A percentile compares a stretch with the other conserved stretches of the same genome.
Conservation (phyloP, 2,797 vertebrate genomes). For the Distichodus sexfasciatus region DNA sequence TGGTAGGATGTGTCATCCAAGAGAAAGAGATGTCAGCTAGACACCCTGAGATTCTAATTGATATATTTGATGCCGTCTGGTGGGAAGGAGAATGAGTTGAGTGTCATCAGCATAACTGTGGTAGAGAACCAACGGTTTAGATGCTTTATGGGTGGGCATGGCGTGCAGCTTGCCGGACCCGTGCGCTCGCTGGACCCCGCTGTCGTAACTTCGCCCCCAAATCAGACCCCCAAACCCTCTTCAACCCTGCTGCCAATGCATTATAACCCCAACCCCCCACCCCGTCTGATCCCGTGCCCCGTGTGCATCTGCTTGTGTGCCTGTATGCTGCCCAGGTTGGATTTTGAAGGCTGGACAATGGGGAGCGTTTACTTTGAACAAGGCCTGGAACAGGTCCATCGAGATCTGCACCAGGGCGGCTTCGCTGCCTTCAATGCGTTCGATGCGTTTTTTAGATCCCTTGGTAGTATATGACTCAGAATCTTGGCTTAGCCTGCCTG, state of each 20-base stretch:
- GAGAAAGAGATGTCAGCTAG: too few species aligned
- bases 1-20: too few species aligned
- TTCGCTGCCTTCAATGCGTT: slow-evolving; percentile 93
- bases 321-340: slow-evolving; percentile 84
- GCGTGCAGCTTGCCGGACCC: too few species aligned
- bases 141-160: too few species aligned
- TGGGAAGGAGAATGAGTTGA: too few species aligned
- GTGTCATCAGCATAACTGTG: too few species aligned
- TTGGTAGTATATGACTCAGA: slow-evolving; percentile 86
- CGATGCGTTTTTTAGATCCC: slow-evolving; percentile 91
- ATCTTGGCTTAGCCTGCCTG: slow-evolving; percentile 54
- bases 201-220: slow-evolving; percentile 61
- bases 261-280: too few species aligned
- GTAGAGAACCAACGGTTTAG: too few species aligned
- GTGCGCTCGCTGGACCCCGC: too few species aligned
- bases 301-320: slow-evolving; percentile 52
- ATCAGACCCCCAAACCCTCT: slow-evolving; percentile 60
- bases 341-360: slow-evolving; percentile 94
- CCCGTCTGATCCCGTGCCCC: slow-evolving; percentile 56
- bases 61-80: too few species aligned
- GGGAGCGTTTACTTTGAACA: slow-evolving; percentile 90
- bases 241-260: slow-evolving; percentile 58
- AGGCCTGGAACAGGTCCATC: slow-evolving; percentile 97
- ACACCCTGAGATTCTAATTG: too few species aligned
- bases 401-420: slow-evolving; percentile 91